These are phyloP conservation scores for Delichon dasypus DNA, from an alignment of 2,797 vertebrate species.

Conservation along the genomic window DNA sequence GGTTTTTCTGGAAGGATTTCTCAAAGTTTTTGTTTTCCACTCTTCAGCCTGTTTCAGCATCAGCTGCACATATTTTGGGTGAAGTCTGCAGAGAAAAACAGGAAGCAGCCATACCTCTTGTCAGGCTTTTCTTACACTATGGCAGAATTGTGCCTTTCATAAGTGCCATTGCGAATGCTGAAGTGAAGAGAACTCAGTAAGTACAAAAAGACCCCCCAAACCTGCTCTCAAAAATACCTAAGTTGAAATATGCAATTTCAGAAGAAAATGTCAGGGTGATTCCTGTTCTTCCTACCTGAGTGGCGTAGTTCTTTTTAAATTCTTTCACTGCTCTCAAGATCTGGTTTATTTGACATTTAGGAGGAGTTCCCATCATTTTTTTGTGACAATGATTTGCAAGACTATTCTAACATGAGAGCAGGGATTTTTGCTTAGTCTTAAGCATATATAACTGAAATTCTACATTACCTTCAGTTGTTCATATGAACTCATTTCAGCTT, in stretches of 20 bases:
- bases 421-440: background rate
- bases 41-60: conserved; percentile 91
- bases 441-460: background rate
- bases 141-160: conserved; percentile 97
- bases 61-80: conserved; percentile 90
- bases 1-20: background rate
- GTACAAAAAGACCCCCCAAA: conserved; percentile 52
- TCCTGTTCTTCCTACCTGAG: background rate
- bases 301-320: background rate
- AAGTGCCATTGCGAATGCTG: conserved; percentile 92
- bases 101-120: conserved; percentile 94
- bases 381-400: background rate
- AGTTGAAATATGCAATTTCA: background rate
- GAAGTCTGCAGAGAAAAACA: conserved; percentile 98
- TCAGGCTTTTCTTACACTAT: conserved; percentile 94
- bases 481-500: background rate
- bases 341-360: background rate
- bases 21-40: background rate
- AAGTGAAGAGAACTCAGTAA: conserved; percentile 98
- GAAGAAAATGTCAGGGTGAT: background rate
- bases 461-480: background rate
- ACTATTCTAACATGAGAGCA: background rate
- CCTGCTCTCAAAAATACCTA: background rate
- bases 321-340: background rate
- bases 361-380: background rate